Conservation (phyloP, 2,797 vertebrate species). For the Nannoperca australis region DNA sequence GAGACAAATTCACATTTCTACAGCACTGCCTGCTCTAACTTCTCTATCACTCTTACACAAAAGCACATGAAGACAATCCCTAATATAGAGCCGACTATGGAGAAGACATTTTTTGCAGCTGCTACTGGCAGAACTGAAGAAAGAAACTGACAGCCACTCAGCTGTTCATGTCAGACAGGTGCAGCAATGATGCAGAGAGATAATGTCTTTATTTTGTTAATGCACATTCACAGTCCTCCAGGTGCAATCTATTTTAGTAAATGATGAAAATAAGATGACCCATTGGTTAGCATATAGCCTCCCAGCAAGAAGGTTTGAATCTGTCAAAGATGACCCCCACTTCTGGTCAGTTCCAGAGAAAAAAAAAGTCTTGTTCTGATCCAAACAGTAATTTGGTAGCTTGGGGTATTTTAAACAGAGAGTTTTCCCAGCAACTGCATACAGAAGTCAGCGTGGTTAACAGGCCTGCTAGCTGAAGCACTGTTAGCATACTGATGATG, state of each 20-base stretch:
- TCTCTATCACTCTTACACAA: not conserved
- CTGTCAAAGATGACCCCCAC: not conserved
- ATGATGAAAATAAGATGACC: not conserved
- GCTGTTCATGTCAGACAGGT: constrained; percentile 55
- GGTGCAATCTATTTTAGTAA: not conserved
- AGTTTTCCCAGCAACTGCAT: not conserved
- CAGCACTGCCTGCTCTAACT: not conserved
- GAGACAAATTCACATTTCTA: constrained; percentile 3
- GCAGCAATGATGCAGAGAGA: not conserved
- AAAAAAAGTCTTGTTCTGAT: not conserved
- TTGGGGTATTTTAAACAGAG: not conserved
- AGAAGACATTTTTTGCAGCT: constrained; percentile 35
- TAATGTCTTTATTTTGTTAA: constrained; percentile 4
- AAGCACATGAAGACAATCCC: constrained; percentile 7
- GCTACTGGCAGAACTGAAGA: constrained; percentile 22
- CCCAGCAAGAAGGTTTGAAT: not conserved
- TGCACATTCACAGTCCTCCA: not conserved
- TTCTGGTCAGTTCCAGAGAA: not conserved
- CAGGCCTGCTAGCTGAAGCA: not conserved
- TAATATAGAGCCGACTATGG: not conserved
- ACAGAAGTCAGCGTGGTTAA: not conserved
- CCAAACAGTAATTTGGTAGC: not conserved
- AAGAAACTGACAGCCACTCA: constrained; percentile 27
- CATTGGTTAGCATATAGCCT: not conserved
- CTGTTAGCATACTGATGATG: not conserved